phyloP scores from a whole-genome alignment of 2,797 vertebrate genomes.

The Eurystomus glaucurus region DNA sequence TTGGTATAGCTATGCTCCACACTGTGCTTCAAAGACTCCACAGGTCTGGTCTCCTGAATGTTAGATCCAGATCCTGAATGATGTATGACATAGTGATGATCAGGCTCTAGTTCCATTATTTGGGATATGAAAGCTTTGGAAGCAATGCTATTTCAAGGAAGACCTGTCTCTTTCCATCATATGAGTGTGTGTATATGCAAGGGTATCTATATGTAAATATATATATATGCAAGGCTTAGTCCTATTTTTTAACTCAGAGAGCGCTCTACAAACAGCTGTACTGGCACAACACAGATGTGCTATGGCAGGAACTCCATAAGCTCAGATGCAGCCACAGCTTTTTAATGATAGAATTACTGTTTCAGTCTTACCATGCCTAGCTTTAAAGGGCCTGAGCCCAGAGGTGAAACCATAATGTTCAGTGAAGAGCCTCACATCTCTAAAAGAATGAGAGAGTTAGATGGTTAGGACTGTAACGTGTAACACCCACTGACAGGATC shows the following conservation, averaged over 20 bases:
- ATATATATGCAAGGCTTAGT: background rate
- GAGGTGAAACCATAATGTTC: background rate
- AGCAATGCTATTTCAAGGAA: background rate
- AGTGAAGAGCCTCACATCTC: background rate
- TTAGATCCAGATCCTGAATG: background rate
- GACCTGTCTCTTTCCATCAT: background rate
- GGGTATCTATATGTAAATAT: background rate
- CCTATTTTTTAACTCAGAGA: accelerated
- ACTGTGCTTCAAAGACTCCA: background rate
- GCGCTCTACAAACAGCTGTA: background rate
- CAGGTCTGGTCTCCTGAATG: background rate
- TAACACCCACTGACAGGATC: background rate
- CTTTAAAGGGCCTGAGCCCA: background rate
- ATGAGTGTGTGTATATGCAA: background rate
- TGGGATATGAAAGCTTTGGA: background rate
- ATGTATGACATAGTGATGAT: background rate
- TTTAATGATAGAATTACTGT: background rate
- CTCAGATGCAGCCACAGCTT: background rate
- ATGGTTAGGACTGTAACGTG: background rate
- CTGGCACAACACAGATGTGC: background rate
- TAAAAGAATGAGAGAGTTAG: background rate
- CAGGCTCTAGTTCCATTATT: background rate
- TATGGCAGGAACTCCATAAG: background rate
- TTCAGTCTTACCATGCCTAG: background rate
- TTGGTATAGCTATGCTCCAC: background rate